Conservation (phyloP, 2,888 invertebrate genomes). For the Drosophila melanocephala region DNA sequence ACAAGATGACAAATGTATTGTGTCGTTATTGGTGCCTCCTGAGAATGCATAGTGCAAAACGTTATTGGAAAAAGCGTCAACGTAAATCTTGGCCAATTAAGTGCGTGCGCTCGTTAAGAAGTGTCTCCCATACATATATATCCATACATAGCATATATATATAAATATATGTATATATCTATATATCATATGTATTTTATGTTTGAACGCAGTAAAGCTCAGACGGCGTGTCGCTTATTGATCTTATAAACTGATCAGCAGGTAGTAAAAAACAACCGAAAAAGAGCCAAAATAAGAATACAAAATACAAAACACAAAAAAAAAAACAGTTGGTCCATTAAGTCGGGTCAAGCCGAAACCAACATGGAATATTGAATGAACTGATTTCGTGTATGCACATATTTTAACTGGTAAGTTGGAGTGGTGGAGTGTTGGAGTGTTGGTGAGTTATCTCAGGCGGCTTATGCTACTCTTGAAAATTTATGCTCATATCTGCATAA, state of each 20-base stretch:
- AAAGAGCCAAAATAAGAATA: constrained; percentile 30
- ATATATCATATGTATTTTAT: not conserved
- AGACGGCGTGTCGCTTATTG: constrained; percentile 67
- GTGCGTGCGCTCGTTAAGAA: constrained; percentile 61
- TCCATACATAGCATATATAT: constrained; percentile 5
- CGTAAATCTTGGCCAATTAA: constrained; percentile 74
- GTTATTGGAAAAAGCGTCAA: constrained; percentile 47
- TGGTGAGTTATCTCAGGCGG: constrained; percentile 68
- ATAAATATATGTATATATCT: constrained; percentile 7
- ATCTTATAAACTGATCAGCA: constrained; percentile 42
- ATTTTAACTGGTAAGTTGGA: constrained; percentile 63
- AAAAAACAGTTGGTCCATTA: constrained; percentile 54
- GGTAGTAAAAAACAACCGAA: constrained; percentile 15
- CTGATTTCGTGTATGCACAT: constrained; percentile 66
- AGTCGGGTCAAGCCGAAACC: constrained; percentile 29
- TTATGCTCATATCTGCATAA: constrained; percentile 77
- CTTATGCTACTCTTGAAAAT: constrained; percentile 62
- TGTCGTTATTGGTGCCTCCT: constrained; percentile 18
- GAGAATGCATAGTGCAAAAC: constrained; percentile 45
- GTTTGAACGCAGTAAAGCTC: constrained; percentile 30
- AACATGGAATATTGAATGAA: constrained; percentile 76
- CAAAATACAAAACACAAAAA: not conserved
- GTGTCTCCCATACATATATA: constrained; percentile 32
- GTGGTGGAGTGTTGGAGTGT: not conserved
- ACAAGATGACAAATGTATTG: constrained; percentile 37